Evolutionary conservation across 2,113 vertebrate genomes (phyloP).

Genomic region (Austrofundulus limnaeus): DNA sequence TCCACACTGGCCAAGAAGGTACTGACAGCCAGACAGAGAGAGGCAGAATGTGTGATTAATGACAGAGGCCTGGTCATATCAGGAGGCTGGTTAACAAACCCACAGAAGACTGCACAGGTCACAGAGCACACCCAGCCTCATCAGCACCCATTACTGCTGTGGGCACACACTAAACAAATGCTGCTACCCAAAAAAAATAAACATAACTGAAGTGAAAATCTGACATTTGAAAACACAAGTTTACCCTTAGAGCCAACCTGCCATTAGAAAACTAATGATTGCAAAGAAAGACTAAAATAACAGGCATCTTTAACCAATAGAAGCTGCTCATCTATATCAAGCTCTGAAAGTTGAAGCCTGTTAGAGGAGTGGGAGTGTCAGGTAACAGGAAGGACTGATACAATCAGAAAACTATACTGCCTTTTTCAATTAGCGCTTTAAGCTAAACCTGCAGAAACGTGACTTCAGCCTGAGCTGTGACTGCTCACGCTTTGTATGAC

Average conservation of each 20-base stretch:
- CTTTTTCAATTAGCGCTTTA: slow-evolving; percentile 64
- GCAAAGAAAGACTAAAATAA: slow-evolving; percentile 7
- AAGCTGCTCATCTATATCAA: slow-evolving; percentile 27
- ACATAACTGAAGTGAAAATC: neutral
- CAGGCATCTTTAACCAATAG: slow-evolving; percentile 14
- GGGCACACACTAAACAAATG: slow-evolving; percentile 35
- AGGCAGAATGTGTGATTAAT: slow-evolving; percentile 93
- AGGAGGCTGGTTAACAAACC: slow-evolving; percentile 89
- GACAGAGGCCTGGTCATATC: slow-evolving; percentile 90
- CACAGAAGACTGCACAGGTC: slow-evolving; percentile 87
- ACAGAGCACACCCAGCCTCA: slow-evolving; percentile 86
- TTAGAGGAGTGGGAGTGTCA: slow-evolving; percentile 48
- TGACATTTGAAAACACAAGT: neutral
- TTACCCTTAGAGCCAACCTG: neutral
- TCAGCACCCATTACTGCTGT: slow-evolving; percentile 67
- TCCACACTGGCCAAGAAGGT: slow-evolving; percentile 81
- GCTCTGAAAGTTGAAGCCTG: slow-evolving; percentile 40
- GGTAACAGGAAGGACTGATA: slow-evolving; percentile 65
- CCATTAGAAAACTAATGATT: neutral
- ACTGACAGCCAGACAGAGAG: slow-evolving; percentile 61
- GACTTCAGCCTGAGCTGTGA: slow-evolving; percentile 3
- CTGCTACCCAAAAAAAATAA: slow-evolving; percentile 4
- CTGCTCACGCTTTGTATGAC: neutral
- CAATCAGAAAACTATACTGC: slow-evolving; percentile 73
- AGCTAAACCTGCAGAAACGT: slow-evolving; percentile 22